A percentile compares a stretch with the other conserved stretches of the same genome.
Conservation (phyloP, 2,797 vertebrate genomes). For the Buphagus erythrorhynchus region DNA sequence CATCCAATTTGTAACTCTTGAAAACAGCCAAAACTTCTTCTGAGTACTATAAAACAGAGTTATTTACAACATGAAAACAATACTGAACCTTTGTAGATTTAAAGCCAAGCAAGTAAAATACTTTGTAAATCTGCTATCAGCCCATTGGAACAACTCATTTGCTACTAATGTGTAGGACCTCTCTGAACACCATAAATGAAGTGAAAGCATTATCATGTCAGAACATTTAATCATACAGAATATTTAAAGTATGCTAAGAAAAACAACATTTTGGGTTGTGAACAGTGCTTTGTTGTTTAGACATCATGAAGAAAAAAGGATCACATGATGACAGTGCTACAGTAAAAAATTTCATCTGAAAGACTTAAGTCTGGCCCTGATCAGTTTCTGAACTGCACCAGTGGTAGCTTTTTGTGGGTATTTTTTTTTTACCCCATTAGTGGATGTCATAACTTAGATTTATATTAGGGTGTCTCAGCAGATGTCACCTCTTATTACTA, state of each 20-base stretch:
- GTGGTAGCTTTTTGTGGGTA: background rate
- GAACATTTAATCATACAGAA: background rate
- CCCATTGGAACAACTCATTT: background rate
- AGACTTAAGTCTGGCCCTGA: background rate
- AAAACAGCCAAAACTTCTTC: slow-evolving; percentile 97
- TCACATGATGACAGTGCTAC: background rate
- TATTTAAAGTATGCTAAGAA: background rate
- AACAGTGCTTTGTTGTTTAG: background rate
- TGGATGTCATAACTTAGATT: background rate
- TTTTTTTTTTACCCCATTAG: background rate
- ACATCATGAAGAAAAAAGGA: background rate
- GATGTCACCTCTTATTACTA: background rate
- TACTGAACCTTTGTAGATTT: background rate
- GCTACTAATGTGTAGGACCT: accelerated
- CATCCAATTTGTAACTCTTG: slow-evolving; percentile 97
- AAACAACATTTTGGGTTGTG: background rate
- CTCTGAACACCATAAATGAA: background rate
- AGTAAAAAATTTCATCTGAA: background rate
- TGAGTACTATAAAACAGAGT: slow-evolving; percentile 84
- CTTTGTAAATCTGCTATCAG: background rate
- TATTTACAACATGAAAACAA: background rate
- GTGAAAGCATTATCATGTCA: background rate
- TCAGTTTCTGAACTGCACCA: background rate
- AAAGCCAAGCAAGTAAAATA: background rate
- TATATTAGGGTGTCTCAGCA: background rate